Evolutionary conservation across 2,113 vertebrate species (phyloP).

Genomic region (Eubucco bourcierii): DNA sequence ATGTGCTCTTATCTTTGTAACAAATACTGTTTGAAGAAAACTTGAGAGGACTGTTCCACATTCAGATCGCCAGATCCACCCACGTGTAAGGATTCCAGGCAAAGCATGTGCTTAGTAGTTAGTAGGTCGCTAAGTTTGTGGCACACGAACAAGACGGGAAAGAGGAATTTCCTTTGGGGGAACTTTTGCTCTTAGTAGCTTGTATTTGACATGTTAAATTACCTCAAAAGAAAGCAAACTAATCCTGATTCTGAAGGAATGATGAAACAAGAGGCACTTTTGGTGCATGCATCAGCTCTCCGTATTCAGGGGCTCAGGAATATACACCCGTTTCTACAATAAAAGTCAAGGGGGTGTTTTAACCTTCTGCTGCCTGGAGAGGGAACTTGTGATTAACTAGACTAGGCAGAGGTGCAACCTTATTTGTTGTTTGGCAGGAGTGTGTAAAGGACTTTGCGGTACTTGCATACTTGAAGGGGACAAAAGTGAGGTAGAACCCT

Average conservation of each 20-base stretch:
- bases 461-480: not conserved
- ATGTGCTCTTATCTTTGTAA: not conserved
- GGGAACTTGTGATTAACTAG: constrained; percentile 53
- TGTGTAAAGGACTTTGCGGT: not conserved
- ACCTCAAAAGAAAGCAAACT: constrained; percentile 14
- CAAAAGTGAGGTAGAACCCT: not conserved
- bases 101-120: not conserved
- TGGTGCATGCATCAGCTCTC: not conserved
- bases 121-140: not conserved
- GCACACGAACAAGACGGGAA: not conserved
- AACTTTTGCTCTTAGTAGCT: constrained; percentile 8
- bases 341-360: constrained; percentile 43
- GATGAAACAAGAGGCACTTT: not conserved
- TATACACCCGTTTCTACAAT: not conserved
- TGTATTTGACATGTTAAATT: constrained; percentile 22
- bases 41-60: not conserved
- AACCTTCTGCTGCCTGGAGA: constrained; percentile 62
- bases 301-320: not conserved
- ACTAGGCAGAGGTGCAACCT: not conserved
- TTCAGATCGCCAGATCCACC: not conserved
- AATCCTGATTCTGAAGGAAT: constrained; percentile 1
- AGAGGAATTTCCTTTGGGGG: constrained; percentile 6
- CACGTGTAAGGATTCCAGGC: accelerated
- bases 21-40: not conserved
- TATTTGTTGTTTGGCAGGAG: not conserved